These are phyloP conservation scores for Opisthocomus hoazin DNA, from an alignment of 2,113 vertebrate species.

Conservation along the genomic window DNA sequence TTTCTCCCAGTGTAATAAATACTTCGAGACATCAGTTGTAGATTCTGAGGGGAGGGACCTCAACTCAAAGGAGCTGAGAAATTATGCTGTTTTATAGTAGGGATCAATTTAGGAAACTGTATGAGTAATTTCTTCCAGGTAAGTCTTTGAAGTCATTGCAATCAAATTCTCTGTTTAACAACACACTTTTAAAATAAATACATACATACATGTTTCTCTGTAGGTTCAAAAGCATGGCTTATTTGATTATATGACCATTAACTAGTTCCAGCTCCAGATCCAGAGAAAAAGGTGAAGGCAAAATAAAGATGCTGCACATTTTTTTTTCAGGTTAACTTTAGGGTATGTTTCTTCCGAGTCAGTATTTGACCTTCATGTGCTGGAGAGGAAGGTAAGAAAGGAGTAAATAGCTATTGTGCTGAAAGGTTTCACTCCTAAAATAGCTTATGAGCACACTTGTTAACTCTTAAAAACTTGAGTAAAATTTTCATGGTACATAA, in stretches of 20 bases:
- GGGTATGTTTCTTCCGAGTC: neutral
- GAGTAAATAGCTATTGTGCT: neutral
- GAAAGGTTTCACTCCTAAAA: neutral
- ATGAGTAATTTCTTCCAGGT: neutral
- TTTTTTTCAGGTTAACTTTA: neutral
- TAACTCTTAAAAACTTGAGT: neutral
- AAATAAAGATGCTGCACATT: neutral
- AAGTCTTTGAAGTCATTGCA: neutral
- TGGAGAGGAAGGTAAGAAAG: neutral
- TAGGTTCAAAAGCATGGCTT: neutral
- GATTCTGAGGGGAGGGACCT: neutral
- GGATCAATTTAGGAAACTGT: neutral
- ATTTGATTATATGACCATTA: neutral
- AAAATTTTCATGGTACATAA: neutral
- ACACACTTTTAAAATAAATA: neutral
- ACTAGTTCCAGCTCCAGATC: neutral
- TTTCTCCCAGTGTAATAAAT: neutral
- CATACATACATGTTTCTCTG: neutral
- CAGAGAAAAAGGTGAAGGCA: neutral
- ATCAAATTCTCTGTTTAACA: neutral
- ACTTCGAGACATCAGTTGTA: neutral
- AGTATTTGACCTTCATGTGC: neutral
- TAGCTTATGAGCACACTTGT: neutral
- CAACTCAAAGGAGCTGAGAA: neutral
- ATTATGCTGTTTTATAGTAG: neutral